Conservation (phyloP, 2,888 invertebrate genomes). For the Calephelis perditalis region DNA sequence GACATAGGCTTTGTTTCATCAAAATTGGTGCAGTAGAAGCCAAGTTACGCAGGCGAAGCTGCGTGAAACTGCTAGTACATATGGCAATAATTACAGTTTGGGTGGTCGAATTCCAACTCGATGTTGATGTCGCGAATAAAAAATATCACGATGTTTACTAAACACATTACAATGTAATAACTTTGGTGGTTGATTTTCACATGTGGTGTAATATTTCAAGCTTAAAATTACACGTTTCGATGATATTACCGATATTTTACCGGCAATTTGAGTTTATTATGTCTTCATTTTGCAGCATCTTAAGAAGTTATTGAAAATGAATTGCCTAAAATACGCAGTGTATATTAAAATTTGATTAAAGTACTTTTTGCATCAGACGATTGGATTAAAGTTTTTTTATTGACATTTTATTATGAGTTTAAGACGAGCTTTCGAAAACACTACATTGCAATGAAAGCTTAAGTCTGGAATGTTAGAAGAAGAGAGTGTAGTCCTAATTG, state of each 20-base stretch:
- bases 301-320: constrained; percentile 11
- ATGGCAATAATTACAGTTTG: constrained; percentile 38
- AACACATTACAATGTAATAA: constrained; percentile 46
- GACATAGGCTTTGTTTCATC: too few relatives aligned
- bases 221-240: constrained; percentile 13
- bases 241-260: constrained; percentile 10
- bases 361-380: too few relatives aligned
- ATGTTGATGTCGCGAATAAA: constrained; percentile 40
- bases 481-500: too few relatives aligned
- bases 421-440: too few relatives aligned
- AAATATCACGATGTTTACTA: constrained; percentile 45
- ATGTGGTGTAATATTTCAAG: constrained; percentile 23
- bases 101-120: constrained; percentile 36
- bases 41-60: too few relatives aligned
- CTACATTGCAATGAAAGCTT: too few relatives aligned
- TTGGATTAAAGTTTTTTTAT: too few relatives aligned
- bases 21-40: too few relatives aligned
- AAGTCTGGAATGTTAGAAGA: too few relatives aligned
- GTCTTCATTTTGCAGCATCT: constrained; percentile 8
- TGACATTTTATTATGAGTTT: too few relatives aligned
- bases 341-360: neutral
- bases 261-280: constrained; percentile 11
- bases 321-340: neutral
- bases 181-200: constrained; percentile 26
- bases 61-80: too few relatives aligned